Base-by-base conservation (phyloP, 1,140 invertebrate species). In the Epicauta chinensis region DNA sequence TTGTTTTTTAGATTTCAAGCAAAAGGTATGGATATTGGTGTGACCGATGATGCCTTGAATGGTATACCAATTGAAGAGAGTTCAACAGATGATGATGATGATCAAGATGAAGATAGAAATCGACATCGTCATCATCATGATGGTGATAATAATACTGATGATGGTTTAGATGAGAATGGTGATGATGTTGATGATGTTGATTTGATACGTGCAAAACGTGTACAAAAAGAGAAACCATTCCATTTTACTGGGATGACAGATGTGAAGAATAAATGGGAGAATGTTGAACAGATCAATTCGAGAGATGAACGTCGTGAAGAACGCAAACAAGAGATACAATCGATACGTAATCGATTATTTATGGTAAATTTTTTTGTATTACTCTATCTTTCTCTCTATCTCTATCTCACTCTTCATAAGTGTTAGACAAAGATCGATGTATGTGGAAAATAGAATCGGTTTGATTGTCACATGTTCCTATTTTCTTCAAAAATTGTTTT, bases 241-340 rank as follows among this genome's bases (percentile, higher is more conserved):
- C 86, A 87, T 35, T 87, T 92, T 68, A 81, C 81, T 55, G 88
- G 87, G 51, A 89, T 93, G 84, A 84, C 83, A 47, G 87, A 90
- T 66, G 86, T 93, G 6, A 87, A 87, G 55, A 83, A 78, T 30
- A 80, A 79, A 60, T 90, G 88, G 79, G 87, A 88, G 70, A 77
- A 78, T 16, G 85, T 82, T 6, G 72, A 80, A 49, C 74, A 77
- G 56, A 73, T 62, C 61, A 77, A 62, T 37, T 69, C 73, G 0
- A 76, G 81, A 50, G 84, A 87, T 50, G 83, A 88, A 56, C 72
- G 85, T 23, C 78, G 82, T 5, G 84, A 89, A 62, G 86, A 90
- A 58, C 75, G 86, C n/a, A 92, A 91, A 68, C 87, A 92, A 63
- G 91, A 93, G 72, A 84, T 92, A 54, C 84, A 88, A 65, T 85